Evolutionary conservation across 1,140 invertebrate genomes (phyloP).

Genomic region (Portunus trituberculatus): DNA sequence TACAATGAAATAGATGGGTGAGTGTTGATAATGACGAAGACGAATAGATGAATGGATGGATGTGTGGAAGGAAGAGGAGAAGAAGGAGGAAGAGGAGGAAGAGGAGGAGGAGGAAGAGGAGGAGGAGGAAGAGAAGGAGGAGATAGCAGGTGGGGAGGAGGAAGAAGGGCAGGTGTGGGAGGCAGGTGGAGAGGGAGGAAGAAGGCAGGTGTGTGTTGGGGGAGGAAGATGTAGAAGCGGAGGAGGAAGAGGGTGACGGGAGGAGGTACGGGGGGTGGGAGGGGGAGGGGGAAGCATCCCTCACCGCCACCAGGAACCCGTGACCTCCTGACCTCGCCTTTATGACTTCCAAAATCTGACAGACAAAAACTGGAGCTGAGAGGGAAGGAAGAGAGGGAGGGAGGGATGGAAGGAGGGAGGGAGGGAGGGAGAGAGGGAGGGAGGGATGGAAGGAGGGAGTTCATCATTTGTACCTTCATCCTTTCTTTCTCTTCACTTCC

Average conservation of each 20-base stretch:
- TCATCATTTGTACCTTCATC: neutral
- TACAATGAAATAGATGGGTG: neutral
- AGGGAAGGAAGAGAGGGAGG: neutral
- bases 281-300: neutral
- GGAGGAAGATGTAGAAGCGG: neutral
- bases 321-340: constrained; percentile 52
- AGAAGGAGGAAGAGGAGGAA: neutral
- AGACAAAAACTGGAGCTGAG: constrained; percentile 51
- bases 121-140: neutral
- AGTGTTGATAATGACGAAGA: neutral
- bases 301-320: neutral
- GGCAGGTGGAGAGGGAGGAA: constrained; percentile 4
- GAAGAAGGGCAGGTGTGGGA: neutral
- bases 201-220: constrained; percentile 2
- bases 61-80: neutral
- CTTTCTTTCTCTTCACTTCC: neutral
- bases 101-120: neutral
- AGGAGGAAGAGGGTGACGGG: too few relatives aligned
- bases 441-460: neutral
- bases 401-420: neutral
- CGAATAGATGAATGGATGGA: too few relatives aligned
- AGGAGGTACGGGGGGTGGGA: neutral
- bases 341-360: constrained; percentile 49
- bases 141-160: neutral
- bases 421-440: neutral